Base-by-base conservation (phyloP, 2,888 invertebrate species). In the Blera fallax region DNA sequence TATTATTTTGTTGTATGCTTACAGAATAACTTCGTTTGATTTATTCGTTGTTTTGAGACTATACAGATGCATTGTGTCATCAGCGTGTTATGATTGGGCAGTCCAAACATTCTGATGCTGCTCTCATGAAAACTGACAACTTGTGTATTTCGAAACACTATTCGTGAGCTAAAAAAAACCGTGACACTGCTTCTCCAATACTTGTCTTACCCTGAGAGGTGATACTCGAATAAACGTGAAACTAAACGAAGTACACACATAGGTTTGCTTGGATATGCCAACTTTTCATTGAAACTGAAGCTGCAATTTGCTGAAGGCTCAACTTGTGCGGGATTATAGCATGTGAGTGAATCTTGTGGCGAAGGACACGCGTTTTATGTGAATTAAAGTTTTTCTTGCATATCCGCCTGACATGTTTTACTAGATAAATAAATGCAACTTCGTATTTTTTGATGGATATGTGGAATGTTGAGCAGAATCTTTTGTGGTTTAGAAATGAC, bases 221-320 rank as follows among this genome's bases (percentile, higher is more conserved):
- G 65, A 29, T 27, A 80, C 43, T 52, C 32, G 18, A 80, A 50
- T 40, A 34, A 80, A 52, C 60, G 67, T 80, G 62, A 54, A 67
- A 73, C 45, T 60, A 48, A 69, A 69, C 60, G 62, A 27, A 64
- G 48, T n/a, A n/a, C n/a, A n/a, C n/a, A 76, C 69, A 67, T 56
- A 24, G 27, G 43, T 37, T 54, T 70, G 60, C 16, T 64, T 48
- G 64, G 64, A 29, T 72, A 48, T 16, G 40, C 34, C 48, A 45
- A 40, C 79, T 56, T 73, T 48, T 40, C 11, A 56, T 45, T 72
- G 72, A 60, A 72, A 72, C 18, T 62, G 27, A 21, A 54, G n/a
- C 52, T 74, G 60, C 27, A 45, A 37, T 65, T 60, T 58, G 37
- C 16, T 58, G 21, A 80, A 58, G 50, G 58, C 70, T 70, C n/a